Evolutionary conservation across 2,113 vertebrate genomes (phyloP).

Genomic region (Plotosus lineatus): DNA sequence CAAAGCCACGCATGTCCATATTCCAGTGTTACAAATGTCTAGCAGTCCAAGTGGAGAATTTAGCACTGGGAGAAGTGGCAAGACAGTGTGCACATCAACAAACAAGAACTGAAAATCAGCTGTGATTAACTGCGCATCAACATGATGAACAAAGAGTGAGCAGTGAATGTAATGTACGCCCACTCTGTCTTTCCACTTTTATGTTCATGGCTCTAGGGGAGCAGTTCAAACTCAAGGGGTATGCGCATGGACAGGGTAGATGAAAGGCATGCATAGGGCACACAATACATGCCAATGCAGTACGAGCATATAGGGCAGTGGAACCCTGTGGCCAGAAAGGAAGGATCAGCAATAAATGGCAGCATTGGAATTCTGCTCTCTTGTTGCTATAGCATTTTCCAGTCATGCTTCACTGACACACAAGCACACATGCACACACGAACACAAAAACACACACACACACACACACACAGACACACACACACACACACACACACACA

Average conservation of each 20-base stretch:
- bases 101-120: conserved; percentile 42
- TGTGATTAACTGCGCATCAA: conserved; percentile 47
- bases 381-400: conserved; percentile 23
- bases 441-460: not conserved
- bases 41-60: conserved; percentile 36
- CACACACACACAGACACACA: not conserved
- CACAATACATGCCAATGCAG: conserved; percentile 19
- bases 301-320: not conserved
- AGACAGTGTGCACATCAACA: conserved; percentile 49
- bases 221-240: not conserved
- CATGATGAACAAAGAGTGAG: conserved; percentile 24
- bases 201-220: conserved; percentile 7
- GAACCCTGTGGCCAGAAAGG: not conserved
- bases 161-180: not conserved
- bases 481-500: not conserved
- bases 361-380: conserved; percentile 22
- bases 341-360: conserved; percentile 27
- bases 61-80: conserved; percentile 36
- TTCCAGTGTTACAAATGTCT: conserved; percentile 44
- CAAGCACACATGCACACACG: not conserved
- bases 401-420: conserved; percentile 24
- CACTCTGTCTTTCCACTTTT: conserved; percentile 4
- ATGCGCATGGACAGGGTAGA: not conserved
- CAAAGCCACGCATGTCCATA: conserved; percentile 36
- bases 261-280: not conserved